phyloP scores from a whole-genome alignment of 2,113 vertebrate species.

The Neoarius graeffei region DNA sequence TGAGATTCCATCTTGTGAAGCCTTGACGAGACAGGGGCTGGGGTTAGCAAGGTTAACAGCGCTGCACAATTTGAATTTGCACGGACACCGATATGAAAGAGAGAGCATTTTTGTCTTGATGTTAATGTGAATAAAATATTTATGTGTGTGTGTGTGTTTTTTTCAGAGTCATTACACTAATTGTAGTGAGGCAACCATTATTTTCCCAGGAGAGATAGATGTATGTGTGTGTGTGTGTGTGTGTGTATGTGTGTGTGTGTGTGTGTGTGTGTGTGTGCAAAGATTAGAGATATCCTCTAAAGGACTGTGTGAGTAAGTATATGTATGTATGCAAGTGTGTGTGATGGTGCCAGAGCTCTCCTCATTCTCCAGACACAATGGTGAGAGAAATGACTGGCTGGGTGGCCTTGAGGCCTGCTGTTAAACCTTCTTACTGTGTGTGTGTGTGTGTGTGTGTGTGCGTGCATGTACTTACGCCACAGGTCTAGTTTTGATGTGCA shows the following conservation, averaged over 20 bases:
- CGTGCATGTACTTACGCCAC: background rate
- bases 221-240: constrained; percentile 11
- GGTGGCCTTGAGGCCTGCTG: constrained; percentile 28
- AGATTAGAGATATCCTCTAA: constrained; percentile 46
- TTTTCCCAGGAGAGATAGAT: constrained; percentile 45
- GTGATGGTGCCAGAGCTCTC: constrained; percentile 9
- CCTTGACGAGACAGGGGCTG: constrained; percentile 28
- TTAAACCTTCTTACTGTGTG: constrained; percentile 34
- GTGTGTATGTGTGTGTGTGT: no score
- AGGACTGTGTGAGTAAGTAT: constrained; percentile 5
- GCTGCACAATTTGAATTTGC: constrained; percentile 68
- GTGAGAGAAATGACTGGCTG: constrained; percentile 28
- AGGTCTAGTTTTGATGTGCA: constrained; percentile 14
- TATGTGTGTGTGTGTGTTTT: constrained; percentile 16
- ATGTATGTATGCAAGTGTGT: background rate
- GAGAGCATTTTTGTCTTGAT: constrained; percentile 60
- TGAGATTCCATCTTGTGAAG: constrained; percentile 17
- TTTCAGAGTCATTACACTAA: constrained; percentile 40
- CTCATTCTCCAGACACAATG: constrained; percentile 34
- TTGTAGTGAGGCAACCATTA: constrained; percentile 40
- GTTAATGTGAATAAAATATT: constrained; percentile 58
- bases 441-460: constrained; percentile 33
- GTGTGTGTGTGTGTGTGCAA: background rate
- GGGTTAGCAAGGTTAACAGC: constrained; percentile 63
- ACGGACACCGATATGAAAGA: constrained; percentile 48